A percentile compares a stretch with the other conserved stretches of the same genome.
Conservation (phyloP, 1,140 invertebrate genomes). For the Bombus soroeensis region DNA sequence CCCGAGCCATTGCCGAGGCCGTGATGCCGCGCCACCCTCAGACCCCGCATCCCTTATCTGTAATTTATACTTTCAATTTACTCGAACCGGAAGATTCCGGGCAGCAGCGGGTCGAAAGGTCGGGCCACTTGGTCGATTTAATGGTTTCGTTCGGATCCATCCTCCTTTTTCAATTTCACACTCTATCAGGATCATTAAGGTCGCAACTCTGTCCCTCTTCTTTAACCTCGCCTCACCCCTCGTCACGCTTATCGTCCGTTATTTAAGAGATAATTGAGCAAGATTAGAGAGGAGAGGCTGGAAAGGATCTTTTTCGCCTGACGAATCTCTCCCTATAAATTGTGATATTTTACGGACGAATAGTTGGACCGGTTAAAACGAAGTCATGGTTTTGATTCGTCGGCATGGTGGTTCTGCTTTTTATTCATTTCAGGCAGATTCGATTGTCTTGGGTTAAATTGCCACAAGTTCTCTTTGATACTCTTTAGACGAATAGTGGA, state of each 20-base stretch:
- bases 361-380: background rate
- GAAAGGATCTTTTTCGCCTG: too few relatives aligned
- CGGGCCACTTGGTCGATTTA: constrained; percentile 11
- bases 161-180: constrained; percentile 41
- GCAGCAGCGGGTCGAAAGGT: constrained; percentile 24
- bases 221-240: background rate
- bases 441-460: too few relatives aligned
- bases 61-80: constrained; percentile 82
- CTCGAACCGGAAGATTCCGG: constrained; percentile 47
- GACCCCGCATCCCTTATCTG: constrained; percentile 71
- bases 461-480: background rate
- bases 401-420: too few relatives aligned
- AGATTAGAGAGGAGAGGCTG: constrained; percentile 11
- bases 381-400: background rate
- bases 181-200: constrained; percentile 36
- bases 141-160: constrained; percentile 7
- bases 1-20: constrained; percentile 39
- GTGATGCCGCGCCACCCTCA: background rate
- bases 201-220: background rate
- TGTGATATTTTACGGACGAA: background rate
- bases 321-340: background rate
- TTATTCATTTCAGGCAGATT: too few relatives aligned
- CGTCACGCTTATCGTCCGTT: background rate
- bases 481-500: background rate
- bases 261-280: constrained; percentile 9